Percentiles rank a stretch among this genome's conserved stretches.
Conservation (phyloP, 2,888 invertebrate species). For the Zeuzera pyrina region DNA sequence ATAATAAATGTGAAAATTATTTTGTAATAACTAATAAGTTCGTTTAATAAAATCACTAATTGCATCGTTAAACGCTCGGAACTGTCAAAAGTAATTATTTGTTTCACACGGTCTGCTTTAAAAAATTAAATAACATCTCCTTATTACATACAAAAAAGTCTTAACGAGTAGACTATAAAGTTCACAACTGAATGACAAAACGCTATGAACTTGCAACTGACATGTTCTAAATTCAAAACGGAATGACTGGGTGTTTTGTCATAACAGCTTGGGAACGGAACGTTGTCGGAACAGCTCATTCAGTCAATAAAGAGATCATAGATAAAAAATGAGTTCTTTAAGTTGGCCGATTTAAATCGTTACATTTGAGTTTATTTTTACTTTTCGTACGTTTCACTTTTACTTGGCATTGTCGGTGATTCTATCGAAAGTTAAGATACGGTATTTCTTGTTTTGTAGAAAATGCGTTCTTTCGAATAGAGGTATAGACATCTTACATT, state of each 20-base stretch:
- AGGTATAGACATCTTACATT: too few species aligned
- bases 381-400: constrained; percentile 40
- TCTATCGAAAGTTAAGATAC: constrained; percentile 30
- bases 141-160: constrained; percentile 7
- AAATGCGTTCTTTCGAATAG: constrained; percentile 1
- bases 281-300: constrained; percentile 2
- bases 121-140: constrained; percentile 14
- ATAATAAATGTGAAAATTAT: not conserved
- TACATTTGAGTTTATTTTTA: constrained; percentile 21
- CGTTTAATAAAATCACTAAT: not conserved
- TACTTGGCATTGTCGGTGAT: constrained; percentile 20
- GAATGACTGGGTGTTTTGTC: constrained; percentile 16
- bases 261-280: constrained; percentile 19
- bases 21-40: not conserved
- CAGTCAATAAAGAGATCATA: not conserved
- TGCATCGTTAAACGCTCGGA: not conserved
- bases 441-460: constrained; percentile 11
- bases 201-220: constrained; percentile 2
- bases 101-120: constrained; percentile 46
- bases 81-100: constrained; percentile 44
- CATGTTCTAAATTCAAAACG: constrained; percentile 18
- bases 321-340: constrained; percentile 4
- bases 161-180: constrained; percentile 14
- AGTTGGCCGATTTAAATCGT: constrained; percentile 14
- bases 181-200: constrained; percentile 5